phyloP scores from a whole-genome alignment of 2,888 invertebrate species.

The Sphinx pinastri region DNA sequence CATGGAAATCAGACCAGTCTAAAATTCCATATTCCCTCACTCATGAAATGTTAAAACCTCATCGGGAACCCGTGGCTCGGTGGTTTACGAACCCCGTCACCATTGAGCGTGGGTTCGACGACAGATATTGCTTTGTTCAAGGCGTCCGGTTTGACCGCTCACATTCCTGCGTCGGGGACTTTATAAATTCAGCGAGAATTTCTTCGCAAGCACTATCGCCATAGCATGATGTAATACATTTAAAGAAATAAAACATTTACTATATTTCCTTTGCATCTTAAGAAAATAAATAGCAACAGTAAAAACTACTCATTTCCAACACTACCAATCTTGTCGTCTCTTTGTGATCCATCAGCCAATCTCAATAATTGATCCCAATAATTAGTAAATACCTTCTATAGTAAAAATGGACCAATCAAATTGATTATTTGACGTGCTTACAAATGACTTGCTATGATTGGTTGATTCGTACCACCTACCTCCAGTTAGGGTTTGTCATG shows the following conservation, averaged over 20 bases:
- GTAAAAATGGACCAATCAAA: too few species aligned
- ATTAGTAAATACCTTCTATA: too few species aligned
- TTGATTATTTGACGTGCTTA: too few species aligned
- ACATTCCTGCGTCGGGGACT: constrained; percentile 12
- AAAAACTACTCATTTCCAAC: too few species aligned
- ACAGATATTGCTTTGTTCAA: not conserved
- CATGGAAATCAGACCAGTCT: not conserved
- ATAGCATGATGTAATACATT: not conserved
- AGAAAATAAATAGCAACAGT: too few species aligned
- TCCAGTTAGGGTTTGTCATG: too few species aligned
- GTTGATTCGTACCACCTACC: too few species aligned
- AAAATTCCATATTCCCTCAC: not conserved
- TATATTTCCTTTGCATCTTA: too few species aligned
- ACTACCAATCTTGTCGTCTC: too few species aligned
- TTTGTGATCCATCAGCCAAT: too few species aligned
- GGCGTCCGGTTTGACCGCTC: constrained; percentile 3
- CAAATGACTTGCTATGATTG: too few species aligned
- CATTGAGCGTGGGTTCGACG: constrained; percentile 8
- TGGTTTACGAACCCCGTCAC: not conserved
- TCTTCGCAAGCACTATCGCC: not conserved
- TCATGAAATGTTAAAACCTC: not conserved
- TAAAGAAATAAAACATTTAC: not conserved
- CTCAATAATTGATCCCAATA: too few species aligned
- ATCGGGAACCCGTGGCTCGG: not conserved
- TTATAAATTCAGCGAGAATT: constrained; percentile 17